Conservation (phyloP, 2,888 invertebrate genomes). For the Hirtodrosophila trivittata region DNA sequence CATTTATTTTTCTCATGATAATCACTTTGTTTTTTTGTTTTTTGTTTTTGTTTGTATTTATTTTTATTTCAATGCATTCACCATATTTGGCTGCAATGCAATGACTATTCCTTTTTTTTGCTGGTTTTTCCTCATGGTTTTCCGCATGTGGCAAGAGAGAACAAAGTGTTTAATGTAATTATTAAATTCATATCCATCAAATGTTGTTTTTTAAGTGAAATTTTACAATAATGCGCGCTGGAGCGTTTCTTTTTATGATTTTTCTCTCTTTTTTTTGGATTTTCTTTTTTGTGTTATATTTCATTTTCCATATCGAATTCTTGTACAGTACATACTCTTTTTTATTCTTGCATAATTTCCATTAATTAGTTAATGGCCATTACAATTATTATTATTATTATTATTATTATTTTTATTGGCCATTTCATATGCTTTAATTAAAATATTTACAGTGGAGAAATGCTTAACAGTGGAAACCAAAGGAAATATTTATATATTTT, state of each 20-base stretch:
- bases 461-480: constrained; percentile 70
- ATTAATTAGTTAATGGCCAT: constrained; percentile 62
- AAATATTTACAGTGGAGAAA: constrained; percentile 76
- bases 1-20: constrained; percentile 77
- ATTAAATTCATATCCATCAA: constrained; percentile 75
- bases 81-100: constrained; percentile 40
- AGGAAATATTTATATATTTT: constrained; percentile 34
- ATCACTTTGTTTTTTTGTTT: constrained; percentile 63
- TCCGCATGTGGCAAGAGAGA: constrained; percentile 23
- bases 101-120: constrained; percentile 44
- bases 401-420: constrained; percentile 31
- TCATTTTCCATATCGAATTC: constrained; percentile 28
- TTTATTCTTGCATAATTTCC: constrained; percentile 38
- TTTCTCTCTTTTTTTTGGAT: constrained; percentile 10
- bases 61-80: constrained; percentile 48
- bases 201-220: constrained; percentile 50
- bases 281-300: constrained; percentile 19
- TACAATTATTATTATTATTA: too few species aligned
- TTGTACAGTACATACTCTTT: constrained; percentile 48
- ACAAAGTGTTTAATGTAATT: constrained; percentile 38
- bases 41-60: constrained; percentile 2
- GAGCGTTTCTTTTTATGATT: constrained; percentile 55
- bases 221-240: constrained; percentile 63
- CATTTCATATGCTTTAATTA: constrained; percentile 61
- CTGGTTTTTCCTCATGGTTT: constrained; percentile 7